Evolutionary conservation across 1,140 invertebrate genomes (phyloP), one percentile per base, ranked within the genome.

Genomic region (Zophobas morio): DNA sequence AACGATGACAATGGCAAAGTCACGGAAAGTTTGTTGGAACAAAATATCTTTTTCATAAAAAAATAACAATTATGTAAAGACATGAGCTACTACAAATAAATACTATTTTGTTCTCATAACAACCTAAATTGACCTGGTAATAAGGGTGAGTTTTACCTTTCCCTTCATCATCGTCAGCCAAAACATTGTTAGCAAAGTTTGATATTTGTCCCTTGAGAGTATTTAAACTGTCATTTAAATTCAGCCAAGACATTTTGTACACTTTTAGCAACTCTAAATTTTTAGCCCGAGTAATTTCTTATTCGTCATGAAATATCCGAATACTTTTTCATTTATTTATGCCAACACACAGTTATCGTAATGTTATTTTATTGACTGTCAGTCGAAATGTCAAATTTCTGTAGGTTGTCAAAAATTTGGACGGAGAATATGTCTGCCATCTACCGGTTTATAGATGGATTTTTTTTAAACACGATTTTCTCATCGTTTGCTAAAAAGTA

Each of bases 141-240:
- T 66, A 66, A 66, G 60, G 60, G 60, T 42, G 60, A 66, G 32
- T 32, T 63, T 66, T 60, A 60, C 56, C 56, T 60, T 46, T 81
- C 85, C 85, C 86, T 88, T 90, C 89, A 33, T 90, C 88, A 46
- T 88, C 87, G 47, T 92, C 92, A 57, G 90, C 89, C 78, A 93
- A 86, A 54, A 93, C 93, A 85, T 93, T 93, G 81, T 92, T 92
- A 76, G 93, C 93, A 82, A 94, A 92, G 86, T 89, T 94, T 6
- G 91, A 91, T 78, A 94, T 90, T 86, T 94, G 93, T 81, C 93
- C 93, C 85, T 93, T 94, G 79, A 94, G 87, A 88, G 88, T 91
- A 84, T 89, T 92, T 76, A 94, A 89, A 86, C 92, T 93, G 80
- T 93, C 90, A 82, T 92, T 91, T 63, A 92, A 89, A 83, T 93